Base-by-base conservation (phyloP, 2,797 vertebrate genomes). In the Gambelia wislizenii region DNA sequence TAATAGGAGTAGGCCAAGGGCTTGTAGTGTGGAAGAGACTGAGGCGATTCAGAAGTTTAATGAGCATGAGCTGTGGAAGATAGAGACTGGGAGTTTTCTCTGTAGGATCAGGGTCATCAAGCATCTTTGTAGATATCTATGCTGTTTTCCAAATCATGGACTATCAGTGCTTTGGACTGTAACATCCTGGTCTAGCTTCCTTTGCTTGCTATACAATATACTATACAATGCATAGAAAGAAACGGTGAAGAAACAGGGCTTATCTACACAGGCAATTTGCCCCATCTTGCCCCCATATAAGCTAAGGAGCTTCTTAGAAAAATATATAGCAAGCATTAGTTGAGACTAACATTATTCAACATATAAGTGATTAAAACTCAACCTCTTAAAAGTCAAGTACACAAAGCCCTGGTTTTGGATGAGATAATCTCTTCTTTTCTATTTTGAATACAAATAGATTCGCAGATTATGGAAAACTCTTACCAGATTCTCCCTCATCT, bases 71-170 rank as follows among this genome's bases (percentile, higher is more conserved):
- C 3, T 72, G 22, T 79, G 72, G n/a, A 74, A 83, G 27, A 6
- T 81, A 49, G 6, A n/a, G 39, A 76, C 25, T 56, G 33, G 49
- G 79, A 89, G 69, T 33, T 84, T 61, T 61, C 39, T 86, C 64
- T 90, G 12, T 7, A 8, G 12, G 74, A 86, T 0, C 0, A 8
- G 12, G 74, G 84, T 0, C 0, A 0, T 0, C 0, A 0, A 0
- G 5, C 67, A 2, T 5, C 54, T 4, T 20, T 52, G 9, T n/a
- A 64, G 47, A 42, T 25, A 42, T 84, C 8, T 16, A 54, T 49
- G 25, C 12, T 47, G 75, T 56, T 56, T 59, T 27, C 0, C 0
- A 64, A 89, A 56, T 10, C 77, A 18, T 22, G 75, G 22, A 20
- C 9, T 90, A 87, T 85, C 80, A 86, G 78, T 81, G 6, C 0